Base-by-base conservation (phyloP, 2,797 vertebrate species). In the Sebastes steindachneri region DNA sequence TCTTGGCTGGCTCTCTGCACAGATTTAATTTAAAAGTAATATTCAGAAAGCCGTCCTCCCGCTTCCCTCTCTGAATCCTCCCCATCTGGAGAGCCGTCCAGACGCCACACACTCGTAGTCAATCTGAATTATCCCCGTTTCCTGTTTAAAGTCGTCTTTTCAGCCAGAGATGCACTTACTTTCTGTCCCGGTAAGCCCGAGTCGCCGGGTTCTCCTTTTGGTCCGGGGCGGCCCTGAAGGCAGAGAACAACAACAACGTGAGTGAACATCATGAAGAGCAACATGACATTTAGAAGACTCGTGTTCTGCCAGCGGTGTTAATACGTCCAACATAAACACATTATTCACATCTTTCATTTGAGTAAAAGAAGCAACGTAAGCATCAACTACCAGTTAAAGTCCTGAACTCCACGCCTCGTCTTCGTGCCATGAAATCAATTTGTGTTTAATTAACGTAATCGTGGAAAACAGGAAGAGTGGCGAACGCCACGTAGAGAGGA, bases 191-290 rank as follows among this genome's bases (percentile, higher is more conserved):
- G 97, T 86, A 98, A 90, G 25, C 98, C 98, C 2, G 97, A 95
- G 73, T 99, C 97, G 66, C 98, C 98, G 10, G 95, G 80, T 66
- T 99, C 98, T 75, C 98, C 98, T 91, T 99, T 99, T 28, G 97
- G 96, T 91, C 98, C 98, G 68, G 96, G 96, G 33, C 98, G 98
- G 59, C 98, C 98, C 98, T 99, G 54, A 26, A 81, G 77, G 45
- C 19, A 59, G 23, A 68, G 54, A 73, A 48, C 14, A 54, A 64
- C 19, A 53, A 68, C 19, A 53, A 68, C 25, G 23, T 19, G 12
- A 15, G 35, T 12, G 26, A 78, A 11, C 4, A 9, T 25, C 0
- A 5, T 26, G 55, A 35, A 29, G 33, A 63, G 11, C 64, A 73
- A 65, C 67, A 31, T 28, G 58, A 67, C 53, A 55, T 31, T 37